phyloP scores from a whole-genome alignment of 2,888 invertebrate species.

The Hipparchia semele region DNA sequence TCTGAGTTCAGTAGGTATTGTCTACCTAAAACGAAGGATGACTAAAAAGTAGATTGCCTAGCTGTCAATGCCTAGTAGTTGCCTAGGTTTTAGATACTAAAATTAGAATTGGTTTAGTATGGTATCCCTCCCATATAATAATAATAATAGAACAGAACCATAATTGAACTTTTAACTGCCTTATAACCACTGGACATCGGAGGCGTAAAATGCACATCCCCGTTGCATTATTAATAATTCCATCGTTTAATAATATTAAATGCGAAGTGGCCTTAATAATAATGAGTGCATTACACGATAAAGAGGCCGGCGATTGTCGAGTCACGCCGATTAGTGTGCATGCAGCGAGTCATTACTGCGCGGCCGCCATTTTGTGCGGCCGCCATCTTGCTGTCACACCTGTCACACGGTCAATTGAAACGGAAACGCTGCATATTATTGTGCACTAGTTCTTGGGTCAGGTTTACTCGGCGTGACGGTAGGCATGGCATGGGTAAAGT shows the following conservation, averaged over 20 bases:
- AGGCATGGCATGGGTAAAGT: neutral
- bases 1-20: no score
- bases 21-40: no score
- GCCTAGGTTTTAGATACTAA: no score
- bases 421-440: constrained; percentile 35
- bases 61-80: no score
- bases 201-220: constrained; percentile 14
- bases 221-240: constrained; percentile 15
- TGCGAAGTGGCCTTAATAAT: constrained; percentile 13
- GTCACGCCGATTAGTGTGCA: constrained; percentile 44
- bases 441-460: constrained; percentile 13
- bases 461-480: neutral
- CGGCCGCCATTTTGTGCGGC: constrained; percentile 35
- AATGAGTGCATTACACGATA: constrained; percentile 25
- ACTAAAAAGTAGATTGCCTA: no score
- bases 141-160: neutral
- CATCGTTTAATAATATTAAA: constrained; percentile 16
- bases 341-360: constrained; percentile 40
- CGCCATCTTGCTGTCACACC: constrained; percentile 40
- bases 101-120: no score
- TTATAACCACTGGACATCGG: neutral
- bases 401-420: constrained; percentile 39
- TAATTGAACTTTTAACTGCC: constrained; percentile 6
- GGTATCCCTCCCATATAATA: no score
- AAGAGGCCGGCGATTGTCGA: constrained; percentile 35